phyloP scores from a whole-genome alignment of 1,140 invertebrate genomes.

The Drosophila micromelanica region DNA sequence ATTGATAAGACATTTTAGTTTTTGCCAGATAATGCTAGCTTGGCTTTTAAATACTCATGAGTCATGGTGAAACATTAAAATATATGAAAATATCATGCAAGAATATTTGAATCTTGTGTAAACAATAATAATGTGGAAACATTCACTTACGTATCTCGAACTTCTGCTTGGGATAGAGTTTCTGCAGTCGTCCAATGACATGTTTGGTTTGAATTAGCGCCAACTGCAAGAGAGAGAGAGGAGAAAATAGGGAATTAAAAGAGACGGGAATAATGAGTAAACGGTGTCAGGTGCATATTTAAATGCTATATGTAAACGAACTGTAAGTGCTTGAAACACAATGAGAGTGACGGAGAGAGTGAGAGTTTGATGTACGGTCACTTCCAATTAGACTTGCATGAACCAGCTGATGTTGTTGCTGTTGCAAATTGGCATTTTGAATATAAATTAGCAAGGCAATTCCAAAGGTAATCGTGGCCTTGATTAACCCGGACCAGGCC shows the following conservation, averaged over 20 bases:
- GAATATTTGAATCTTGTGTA: constrained; percentile 7
- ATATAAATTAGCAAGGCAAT: constrained; percentile 42
- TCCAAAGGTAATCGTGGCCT: constrained; percentile 22
- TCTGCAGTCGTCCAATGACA: constrained; percentile 89
- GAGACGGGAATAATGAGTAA: not conserved
- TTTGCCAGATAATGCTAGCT: not conserved
- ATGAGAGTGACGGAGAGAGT: not conserved
- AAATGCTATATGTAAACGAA: constrained; percentile 56
- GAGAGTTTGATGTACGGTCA: constrained; percentile 1
- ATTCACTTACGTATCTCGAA: constrained; percentile 90
- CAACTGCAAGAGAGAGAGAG: constrained; percentile 86
- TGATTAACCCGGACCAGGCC: constrained; percentile 25
- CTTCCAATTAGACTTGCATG: constrained; percentile 27
- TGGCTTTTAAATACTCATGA: constrained; percentile 13
- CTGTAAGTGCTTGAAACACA: constrained; percentile 8
- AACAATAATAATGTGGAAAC: constrained; percentile 12
- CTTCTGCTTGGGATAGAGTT: constrained; percentile 88
- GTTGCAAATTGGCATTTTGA: constrained; percentile 29
- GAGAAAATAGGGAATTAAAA: not conserved
- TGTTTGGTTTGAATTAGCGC: constrained; percentile 91
- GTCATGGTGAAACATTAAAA: constrained; percentile 37
- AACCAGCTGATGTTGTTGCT: constrained; percentile 6
- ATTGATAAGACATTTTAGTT: constrained; percentile 24
- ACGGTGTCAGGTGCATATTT: constrained; percentile 14
- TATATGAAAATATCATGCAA: no score